Conservation (phyloP, 2,113 vertebrate genomes). For the Cyprinodon tularosa region DNA sequence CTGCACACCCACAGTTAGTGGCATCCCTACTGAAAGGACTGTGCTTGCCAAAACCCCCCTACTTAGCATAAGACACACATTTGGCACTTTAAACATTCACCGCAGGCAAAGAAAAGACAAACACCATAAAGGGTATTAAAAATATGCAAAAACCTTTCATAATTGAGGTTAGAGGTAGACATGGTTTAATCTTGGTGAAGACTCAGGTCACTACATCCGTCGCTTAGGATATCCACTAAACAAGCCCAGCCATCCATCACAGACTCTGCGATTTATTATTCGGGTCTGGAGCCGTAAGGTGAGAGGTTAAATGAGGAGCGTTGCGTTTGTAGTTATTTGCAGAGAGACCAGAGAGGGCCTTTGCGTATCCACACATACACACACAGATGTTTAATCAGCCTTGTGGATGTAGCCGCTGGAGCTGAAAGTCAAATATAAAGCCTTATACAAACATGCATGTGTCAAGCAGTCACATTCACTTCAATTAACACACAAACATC, state of each 20-base stretch:
- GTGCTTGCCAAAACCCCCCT: slow-evolving; percentile 18
- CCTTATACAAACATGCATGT: slow-evolving; percentile 31
- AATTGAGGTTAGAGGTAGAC: slow-evolving; percentile 64
- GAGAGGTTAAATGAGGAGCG: slow-evolving; percentile 69
- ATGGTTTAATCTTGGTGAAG: slow-evolving; percentile 53
- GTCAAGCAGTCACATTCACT: slow-evolving; percentile 11
- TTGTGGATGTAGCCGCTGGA: slow-evolving; percentile 3
- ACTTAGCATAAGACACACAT: slow-evolving; percentile 9
- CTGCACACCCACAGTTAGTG: not conserved
- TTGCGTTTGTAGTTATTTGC: slow-evolving; percentile 63
- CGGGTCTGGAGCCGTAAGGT: slow-evolving; percentile 48
- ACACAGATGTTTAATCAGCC: slow-evolving; percentile 50
- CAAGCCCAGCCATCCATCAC: slow-evolving; percentile 58
- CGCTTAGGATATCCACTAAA: slow-evolving; percentile 48
- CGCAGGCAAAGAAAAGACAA: slow-evolving; percentile 6
- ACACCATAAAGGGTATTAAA: slow-evolving; percentile 35
- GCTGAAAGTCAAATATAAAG: slow-evolving; percentile 36
- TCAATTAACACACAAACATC: slow-evolving; percentile 23
- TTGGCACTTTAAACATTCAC: slow-evolving; percentile 34
- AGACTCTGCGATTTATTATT: slow-evolving; percentile 71
- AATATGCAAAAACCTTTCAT: slow-evolving; percentile 48
- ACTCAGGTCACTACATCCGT: slow-evolving; percentile 47
- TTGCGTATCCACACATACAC: slow-evolving; percentile 36
- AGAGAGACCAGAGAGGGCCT: slow-evolving; percentile 41
- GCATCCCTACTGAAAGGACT: slow-evolving; percentile 5